phyloP scores from a whole-genome alignment of 2,888 invertebrate species.

The Dilophus febrilis region DNA sequence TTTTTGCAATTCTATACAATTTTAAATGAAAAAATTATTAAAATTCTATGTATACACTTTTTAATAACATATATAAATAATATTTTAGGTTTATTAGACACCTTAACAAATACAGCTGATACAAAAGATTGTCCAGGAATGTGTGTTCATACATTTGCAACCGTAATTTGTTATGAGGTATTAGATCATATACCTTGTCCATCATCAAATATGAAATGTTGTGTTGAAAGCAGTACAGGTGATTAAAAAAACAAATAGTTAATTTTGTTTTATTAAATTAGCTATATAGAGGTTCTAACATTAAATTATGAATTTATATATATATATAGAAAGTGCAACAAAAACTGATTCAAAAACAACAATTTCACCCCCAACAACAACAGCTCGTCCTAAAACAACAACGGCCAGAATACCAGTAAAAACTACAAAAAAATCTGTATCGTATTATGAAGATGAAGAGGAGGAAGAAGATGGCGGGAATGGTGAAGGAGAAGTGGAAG shows the following conservation, averaged over 20 bases:
- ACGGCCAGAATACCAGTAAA: slow-evolving; percentile 17
- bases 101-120: slow-evolving; percentile 69
- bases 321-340: too few species aligned
- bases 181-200: slow-evolving; percentile 68
- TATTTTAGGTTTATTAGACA: slow-evolving; percentile 55
- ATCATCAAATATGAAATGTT: slow-evolving; percentile 66
- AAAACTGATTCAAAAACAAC: slow-evolving; percentile 9
- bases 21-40: not conserved
- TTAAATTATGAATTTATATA: too few species aligned
- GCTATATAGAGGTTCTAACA: too few species aligned
- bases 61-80: not conserved
- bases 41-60: too few species aligned
- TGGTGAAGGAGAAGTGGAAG: slow-evolving; percentile 11
- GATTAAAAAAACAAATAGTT: too few species aligned
- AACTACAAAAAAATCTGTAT: slow-evolving; percentile 13
- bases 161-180: slow-evolving; percentile 72
- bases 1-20: not conserved
- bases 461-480: slow-evolving; percentile 15
- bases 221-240: slow-evolving; percentile 53
- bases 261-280: too few species aligned
- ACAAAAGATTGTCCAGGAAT: slow-evolving; percentile 77
- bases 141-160: slow-evolving; percentile 72
- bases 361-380: slow-evolving; percentile 22
- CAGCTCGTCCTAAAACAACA: slow-evolving; percentile 17
- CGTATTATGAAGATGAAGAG: slow-evolving; percentile 15